Evolutionary conservation across 2,113 vertebrate species (phyloP).

Genomic region (Petrocephalus zakoni): DNA sequence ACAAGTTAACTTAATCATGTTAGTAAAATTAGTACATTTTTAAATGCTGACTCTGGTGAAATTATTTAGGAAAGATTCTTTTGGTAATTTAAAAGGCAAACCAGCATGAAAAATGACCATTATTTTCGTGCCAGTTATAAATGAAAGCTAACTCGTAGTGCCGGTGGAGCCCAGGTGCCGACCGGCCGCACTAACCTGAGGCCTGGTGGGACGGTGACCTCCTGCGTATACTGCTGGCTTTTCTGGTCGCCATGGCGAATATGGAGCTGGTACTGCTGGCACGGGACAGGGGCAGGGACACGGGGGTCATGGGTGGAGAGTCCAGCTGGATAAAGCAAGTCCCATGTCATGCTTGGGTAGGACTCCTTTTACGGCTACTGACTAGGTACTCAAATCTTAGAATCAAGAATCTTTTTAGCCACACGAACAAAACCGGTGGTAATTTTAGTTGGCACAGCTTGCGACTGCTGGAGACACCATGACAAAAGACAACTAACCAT

Average conservation of each 20-base stretch:
- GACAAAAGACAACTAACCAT: neutral
- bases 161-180: too few species aligned
- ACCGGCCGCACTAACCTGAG: slow-evolving; percentile 41
- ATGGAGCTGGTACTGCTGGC: slow-evolving; percentile 64
- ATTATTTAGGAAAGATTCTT: neutral
- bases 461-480: neutral
- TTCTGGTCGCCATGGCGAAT: slow-evolving; percentile 55
- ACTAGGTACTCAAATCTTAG: neutral
- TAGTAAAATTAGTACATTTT: neutral
- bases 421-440: neutral
- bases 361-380: neutral
- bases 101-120: neutral
- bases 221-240: slow-evolving; percentile 45
- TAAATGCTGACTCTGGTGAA: neutral
- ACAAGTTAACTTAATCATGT: neutral
- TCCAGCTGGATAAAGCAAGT: slow-evolving; percentile 52
- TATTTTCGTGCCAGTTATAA: neutral
- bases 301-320: slow-evolving; percentile 61
- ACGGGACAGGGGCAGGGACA: slow-evolving; percentile 59
- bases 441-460: neutral
- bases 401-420: neutral
- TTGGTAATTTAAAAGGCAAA: neutral
- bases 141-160: neutral
- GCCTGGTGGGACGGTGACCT: slow-evolving; percentile 62
- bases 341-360: neutral